Conservation (phyloP, 2,113 vertebrate species). For the Vulpes lagopus region DNA sequence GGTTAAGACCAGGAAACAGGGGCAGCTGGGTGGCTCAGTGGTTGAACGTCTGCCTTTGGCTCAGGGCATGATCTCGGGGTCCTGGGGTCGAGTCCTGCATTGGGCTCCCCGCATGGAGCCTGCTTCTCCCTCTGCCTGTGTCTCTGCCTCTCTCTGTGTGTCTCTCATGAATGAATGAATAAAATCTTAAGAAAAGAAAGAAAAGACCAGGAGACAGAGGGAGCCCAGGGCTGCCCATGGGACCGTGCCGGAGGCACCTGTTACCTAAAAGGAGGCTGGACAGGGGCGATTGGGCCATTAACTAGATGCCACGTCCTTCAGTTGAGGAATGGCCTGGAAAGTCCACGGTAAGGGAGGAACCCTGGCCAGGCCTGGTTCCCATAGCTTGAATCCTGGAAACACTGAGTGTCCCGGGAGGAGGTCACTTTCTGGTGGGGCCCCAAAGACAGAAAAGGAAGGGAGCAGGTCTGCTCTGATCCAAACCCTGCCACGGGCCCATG, state of each 20-base stretch:
- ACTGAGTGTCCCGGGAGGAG: background rate
- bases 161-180: no score
- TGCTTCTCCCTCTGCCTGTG: no score
- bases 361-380: no score
- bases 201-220: background rate
- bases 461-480: background rate
- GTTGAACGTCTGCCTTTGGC: no score
- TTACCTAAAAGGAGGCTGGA: background rate
- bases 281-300: background rate
- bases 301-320: background rate
- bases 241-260: background rate
- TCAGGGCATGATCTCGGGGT: no score
- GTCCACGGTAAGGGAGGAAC: background rate
- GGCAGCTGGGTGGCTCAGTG: background rate
- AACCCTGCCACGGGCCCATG: background rate
- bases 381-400: background rate
- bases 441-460: background rate
- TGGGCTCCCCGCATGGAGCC: no score
- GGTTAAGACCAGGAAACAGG: background rate
- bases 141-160: no score
- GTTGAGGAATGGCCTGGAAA: background rate
- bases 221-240: background rate
- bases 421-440: no score
- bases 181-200: no score
- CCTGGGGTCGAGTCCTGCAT: no score